A percentile compares a stretch with the other conserved stretches of the same genome.
Evolutionary conservation across 2,113 vertebrate genomes (phyloP).

Genomic region (Peromyscus californicus): DNA sequence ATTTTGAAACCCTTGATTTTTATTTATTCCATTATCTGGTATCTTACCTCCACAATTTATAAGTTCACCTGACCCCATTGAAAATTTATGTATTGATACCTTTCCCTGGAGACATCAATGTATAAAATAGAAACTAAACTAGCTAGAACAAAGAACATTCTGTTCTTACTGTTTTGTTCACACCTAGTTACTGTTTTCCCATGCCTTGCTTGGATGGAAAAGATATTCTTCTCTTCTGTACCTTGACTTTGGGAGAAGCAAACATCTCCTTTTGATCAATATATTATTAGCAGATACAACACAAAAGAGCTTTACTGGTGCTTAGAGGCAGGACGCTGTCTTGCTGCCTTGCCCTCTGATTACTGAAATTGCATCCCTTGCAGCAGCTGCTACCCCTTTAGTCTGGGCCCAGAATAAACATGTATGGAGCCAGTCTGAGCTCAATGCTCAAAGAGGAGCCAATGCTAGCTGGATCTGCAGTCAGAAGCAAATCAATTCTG

Average conservation of each 20-base stretch:
- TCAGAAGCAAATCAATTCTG: background rate
- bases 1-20: background rate
- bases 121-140: background rate
- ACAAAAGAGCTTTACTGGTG: no score
- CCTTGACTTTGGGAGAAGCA: conserved; percentile 1
- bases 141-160: conserved; percentile 22
- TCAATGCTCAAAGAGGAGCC: background rate
- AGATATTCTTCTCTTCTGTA: background rate
- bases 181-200: background rate
- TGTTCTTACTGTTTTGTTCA: background rate
- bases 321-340: background rate
- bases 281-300: background rate
- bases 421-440: background rate
- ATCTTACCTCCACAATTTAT: background rate
- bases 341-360: background rate
- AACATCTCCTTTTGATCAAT: background rate
- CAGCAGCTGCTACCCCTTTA: background rate
- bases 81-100: background rate
- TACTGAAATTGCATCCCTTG: background rate
- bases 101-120: background rate
- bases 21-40: background rate
- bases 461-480: background rate
- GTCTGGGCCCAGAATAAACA: background rate
- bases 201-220: background rate
- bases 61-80: background rate